Evolutionary conservation across 2,797 vertebrate genomes (phyloP), one percentile per base, ranked within the genome.

Genomic region (Eurystomus glaucurus): DNA sequence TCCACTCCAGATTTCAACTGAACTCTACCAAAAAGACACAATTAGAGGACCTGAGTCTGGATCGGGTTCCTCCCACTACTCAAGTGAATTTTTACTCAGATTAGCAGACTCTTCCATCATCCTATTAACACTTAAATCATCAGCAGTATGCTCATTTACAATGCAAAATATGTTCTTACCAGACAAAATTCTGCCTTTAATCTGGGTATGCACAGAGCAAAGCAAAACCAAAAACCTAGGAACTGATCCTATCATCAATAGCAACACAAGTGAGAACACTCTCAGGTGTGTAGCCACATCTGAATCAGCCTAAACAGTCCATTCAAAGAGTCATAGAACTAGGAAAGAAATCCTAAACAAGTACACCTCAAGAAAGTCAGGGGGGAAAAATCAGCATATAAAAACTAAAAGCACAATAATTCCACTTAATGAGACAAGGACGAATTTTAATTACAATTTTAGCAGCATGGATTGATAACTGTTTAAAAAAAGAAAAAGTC

Each of bases 51-150:
- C 35, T 50, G 43, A 62, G 69, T 68, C 48, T 81, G 22, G 52
- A 48, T 64, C 26, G 54, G 46, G 54, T 50, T 91, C 61, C 29
- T 88, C 54, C 39, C n/a, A 43, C 58, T 48, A 41, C 50, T 82
- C 60, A 60, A 82, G 10, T 60, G 55, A 92, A 48, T 55, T 92
- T 92, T 83, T 58, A 76, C 39, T 92, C 62, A 61, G 60, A 75
- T 84, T 88, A 95, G 54, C 35, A 93, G 62, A 90, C 33, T 72
- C 58, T 68, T 84, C 75, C 3, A 0, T 93, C 90, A 84, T 81
- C 45, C 37, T 50, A 88, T 66, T 84, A 96, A 75, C 58, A 88
- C 57, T 85, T 80, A 57, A 57, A 84, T 94, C 54, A 96, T 45
- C 85, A 87, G 33, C 64, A 75, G 58, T 43, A 65, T 62, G 52